These are phyloP conservation scores for Aptenodytes forsteri DNA, from an alignment of 2,113 vertebrate species.

Conservation along the genomic window DNA sequence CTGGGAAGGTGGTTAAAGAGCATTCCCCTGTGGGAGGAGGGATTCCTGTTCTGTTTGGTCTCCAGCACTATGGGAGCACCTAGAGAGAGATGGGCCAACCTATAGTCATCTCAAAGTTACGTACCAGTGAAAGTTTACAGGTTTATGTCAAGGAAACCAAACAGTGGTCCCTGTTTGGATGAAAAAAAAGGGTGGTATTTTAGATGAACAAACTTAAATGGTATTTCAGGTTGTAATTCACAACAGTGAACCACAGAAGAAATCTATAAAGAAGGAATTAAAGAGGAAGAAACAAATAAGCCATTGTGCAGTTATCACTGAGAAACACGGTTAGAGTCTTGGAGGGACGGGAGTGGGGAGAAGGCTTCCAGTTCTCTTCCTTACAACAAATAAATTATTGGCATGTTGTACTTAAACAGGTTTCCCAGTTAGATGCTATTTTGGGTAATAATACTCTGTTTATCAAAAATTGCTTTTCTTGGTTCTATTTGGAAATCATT, in stretches of 20 bases:
- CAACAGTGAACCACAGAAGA: neutral
- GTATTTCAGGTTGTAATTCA: neutral
- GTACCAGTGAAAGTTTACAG: neutral
- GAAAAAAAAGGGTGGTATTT: neutral
- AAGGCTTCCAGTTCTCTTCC: neutral
- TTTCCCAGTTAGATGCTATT: neutral
- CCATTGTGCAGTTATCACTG: neutral
- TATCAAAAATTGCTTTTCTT: neutral
- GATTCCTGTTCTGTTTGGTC: neutral
- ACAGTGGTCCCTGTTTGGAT: neutral
- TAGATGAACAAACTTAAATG: neutral
- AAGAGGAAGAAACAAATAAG: neutral
- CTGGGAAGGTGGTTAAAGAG: neutral
- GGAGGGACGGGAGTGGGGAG: neutral
- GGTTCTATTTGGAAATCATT: neutral
- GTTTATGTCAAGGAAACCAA: neutral
- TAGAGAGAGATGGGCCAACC: neutral
- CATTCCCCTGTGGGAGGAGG: neutral
- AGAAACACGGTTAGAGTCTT: neutral
- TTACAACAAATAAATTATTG: neutral
- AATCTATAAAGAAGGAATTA: neutral
- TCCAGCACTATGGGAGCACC: neutral
- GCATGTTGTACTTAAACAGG: neutral
- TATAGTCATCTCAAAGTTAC: neutral
- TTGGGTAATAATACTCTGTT: neutral